phyloP scores from a whole-genome alignment of 2,797 vertebrate species.

The Lepus townsendii region DNA sequence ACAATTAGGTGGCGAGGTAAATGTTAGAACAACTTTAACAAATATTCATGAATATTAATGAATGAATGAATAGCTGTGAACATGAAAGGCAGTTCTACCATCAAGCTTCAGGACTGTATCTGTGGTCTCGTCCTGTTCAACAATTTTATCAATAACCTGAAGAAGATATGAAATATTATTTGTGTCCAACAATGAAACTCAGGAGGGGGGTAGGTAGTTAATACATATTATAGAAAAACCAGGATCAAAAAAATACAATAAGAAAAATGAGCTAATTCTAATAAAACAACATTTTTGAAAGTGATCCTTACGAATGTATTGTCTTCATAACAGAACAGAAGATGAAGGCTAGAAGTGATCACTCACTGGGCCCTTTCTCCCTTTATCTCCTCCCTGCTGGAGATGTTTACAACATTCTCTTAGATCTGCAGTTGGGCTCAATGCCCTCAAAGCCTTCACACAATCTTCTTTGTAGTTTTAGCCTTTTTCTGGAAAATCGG shows the following conservation, averaged over 20 bases:
- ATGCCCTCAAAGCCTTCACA: no score
- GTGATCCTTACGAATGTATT: no score
- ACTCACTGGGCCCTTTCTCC: no score
- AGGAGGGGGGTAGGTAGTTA: neutral
- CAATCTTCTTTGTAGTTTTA: no score
- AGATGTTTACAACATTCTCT: no score
- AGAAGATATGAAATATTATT: neutral
- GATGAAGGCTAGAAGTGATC: no score
- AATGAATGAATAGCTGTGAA: neutral
- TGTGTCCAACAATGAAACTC: slow-evolving; percentile 31
- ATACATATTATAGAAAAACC: neutral
- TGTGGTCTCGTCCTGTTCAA: neutral
- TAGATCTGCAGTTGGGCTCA: no score
- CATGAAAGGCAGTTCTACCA: neutral
- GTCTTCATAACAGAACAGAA: no score
- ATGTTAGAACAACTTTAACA: neutral
- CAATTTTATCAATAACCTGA: slow-evolving; percentile 42
- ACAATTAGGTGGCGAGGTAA: neutral
- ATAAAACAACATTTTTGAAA: neutral
- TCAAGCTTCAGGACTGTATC: neutral
- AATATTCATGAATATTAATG: neutral
- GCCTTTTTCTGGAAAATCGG: no score
- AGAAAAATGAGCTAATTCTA: slow-evolving; percentile 34
- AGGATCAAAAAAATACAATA: slow-evolving; percentile 36
- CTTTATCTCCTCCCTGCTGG: no score